A percentile compares a stretch with the other conserved stretches of the same genome.
Evolutionary conservation across 2,888 invertebrate genomes (phyloP).

Genomic region (Lingula anatina): DNA sequence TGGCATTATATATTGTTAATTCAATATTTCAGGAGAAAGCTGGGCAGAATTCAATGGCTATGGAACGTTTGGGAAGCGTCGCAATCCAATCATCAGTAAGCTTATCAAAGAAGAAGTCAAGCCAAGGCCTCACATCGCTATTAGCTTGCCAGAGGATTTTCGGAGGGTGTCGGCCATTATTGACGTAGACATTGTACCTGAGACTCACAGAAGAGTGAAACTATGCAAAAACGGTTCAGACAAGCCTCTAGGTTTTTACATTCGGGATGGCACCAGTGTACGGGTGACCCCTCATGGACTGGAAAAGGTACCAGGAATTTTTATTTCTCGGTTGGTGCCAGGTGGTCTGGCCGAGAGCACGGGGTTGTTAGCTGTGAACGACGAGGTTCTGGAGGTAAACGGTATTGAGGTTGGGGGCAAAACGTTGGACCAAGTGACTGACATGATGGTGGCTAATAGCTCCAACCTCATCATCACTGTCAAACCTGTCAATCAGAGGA

Average conservation of each 20-base stretch:
- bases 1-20: no score
- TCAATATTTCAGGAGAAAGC: conserved; percentile 78
- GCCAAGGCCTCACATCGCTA: conserved; percentile 51
- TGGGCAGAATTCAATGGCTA: conserved; percentile 91
- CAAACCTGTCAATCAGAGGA: conserved; percentile 89
- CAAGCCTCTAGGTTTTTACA: conserved; percentile 96
- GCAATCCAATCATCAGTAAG: conserved; percentile 38
- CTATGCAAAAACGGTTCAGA: conserved; percentile 92
- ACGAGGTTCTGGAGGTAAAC: conserved; percentile 99
- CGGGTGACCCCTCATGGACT: conserved; percentile 47
- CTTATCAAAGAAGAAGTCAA: conserved; percentile 27
- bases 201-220: conserved; percentile 73
- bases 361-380: conserved; percentile 94
- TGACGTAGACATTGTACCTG: conserved; percentile 97
- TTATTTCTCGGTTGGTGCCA: conserved; percentile 93
- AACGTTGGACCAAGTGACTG: conserved; percentile 92
- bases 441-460: conserved; percentile 99
- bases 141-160: conserved; percentile 97
- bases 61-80: conserved; percentile 61
- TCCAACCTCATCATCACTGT: conserved; percentile 98
- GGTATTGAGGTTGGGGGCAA: conserved; percentile 90
- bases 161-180: conserved; percentile 98
- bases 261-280: conserved; percentile 62
- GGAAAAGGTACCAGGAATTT: conserved; percentile 61
- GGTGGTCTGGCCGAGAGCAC: conserved; percentile 95